phyloP scores from a whole-genome alignment of 2,113 vertebrate genomes.

The Tupaia chinensis region DNA sequence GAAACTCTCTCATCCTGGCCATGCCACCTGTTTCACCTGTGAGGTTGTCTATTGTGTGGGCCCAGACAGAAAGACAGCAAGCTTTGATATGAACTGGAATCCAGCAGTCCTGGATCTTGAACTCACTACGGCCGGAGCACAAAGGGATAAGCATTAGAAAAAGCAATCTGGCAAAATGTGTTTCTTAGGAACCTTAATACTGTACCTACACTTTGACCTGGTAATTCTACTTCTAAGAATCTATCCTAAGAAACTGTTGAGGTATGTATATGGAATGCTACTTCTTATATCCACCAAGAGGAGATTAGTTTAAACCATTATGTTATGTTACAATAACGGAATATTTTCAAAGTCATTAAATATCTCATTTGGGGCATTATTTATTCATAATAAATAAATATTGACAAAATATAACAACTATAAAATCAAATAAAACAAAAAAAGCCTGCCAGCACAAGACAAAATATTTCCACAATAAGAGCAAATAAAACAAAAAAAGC shows the following conservation, averaged over 20 bases:
- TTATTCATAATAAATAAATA: neutral
- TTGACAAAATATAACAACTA: conserved; percentile 5
- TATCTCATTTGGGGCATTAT: conserved; percentile 10
- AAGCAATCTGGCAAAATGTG: neutral
- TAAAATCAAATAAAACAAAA: conserved; percentile 13
- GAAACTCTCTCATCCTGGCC: neutral
- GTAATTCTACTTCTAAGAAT: conserved; percentile 52
- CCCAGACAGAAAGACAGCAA: neutral
- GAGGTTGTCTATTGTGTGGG: neutral
- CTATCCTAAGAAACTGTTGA: conserved; percentile 14
- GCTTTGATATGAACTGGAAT: neutral
- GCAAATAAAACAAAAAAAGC: no score
- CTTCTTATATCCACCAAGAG: neutral
- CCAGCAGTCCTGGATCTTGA: neutral
- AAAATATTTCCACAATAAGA: no score
- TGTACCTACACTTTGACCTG: conserved; percentile 18
- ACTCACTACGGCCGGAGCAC: neutral
- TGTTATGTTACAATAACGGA: neutral
- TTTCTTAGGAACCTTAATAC: neutral
- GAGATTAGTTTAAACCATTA: neutral
- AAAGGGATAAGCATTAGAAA: neutral
- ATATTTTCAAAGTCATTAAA: neutral
- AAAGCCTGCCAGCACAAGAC: no score
- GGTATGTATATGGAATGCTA: neutral
- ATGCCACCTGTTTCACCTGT: neutral